Evolutionary conservation across 2,113 vertebrate genomes (phyloP), one percentile per base, ranked within the genome.

Genomic region (Phycodurus eques): DNA sequence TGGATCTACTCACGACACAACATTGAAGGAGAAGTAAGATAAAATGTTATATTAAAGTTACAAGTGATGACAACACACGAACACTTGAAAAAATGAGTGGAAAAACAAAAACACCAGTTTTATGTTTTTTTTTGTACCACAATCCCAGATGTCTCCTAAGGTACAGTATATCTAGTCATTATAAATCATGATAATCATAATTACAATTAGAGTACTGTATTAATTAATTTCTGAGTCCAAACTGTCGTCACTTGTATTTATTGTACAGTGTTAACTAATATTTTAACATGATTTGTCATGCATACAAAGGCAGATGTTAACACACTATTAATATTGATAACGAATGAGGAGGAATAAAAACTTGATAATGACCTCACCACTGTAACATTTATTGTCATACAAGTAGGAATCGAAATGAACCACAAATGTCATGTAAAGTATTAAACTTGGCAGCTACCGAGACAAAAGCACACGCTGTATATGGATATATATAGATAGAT

Each of bases 1-100:
- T 84, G 80, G 69, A 85, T 79, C 70, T 43, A 73, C 71, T 87
- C 77, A 74, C 33, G 14, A 70, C 75, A 76, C 8, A 20, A 22
- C 14, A 9, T 4, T 54, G 44, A 46, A 46, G 22, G 14, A 10
- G 22, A 22, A 19, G 7, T 35, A 17, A 27, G 42, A 47, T 66
- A 39, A 39, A 39, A 39, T 39, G 6, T 39, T 83, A 66, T 14
- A 72, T 76, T 59, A 67, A 51, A 51, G 61, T 75, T 22, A 42
- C 22, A 54, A 59, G 81, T 54, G 72, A 74, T 70, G 27, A 71
- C 70, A 72, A 67, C 64, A 59, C n/a, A 61, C 22, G 17, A 53
- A 56, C 33, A n/a, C 39, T 57, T 15, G 47, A 70, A 44, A 54
- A 56, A 76, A 70, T 7, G 15, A 14, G 27, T 14, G 27, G 14